Percentiles rank a stretch among this genome's conserved stretches.
phyloP scores from a whole-genome alignment of 2,888 invertebrate species.

The Brachypalpus laphriformis region DNA sequence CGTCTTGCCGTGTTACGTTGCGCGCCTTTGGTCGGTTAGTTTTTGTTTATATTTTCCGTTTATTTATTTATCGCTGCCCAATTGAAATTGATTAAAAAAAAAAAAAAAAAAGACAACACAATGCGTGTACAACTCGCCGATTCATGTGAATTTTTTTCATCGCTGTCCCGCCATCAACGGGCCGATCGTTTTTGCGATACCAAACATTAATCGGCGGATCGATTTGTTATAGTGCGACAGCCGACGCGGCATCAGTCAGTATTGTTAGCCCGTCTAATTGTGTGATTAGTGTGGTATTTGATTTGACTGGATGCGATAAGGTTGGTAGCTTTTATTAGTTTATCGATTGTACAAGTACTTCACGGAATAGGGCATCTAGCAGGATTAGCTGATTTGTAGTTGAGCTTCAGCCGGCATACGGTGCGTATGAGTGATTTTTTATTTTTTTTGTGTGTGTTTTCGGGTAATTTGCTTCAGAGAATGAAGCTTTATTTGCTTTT shows the following conservation, averaged over 20 bases:
- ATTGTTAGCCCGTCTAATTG: slow-evolving; percentile 6
- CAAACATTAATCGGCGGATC: slow-evolving; percentile 34
- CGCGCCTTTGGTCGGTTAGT: neutral
- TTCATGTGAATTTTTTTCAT: slow-evolving; percentile 25
- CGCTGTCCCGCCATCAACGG: neutral
- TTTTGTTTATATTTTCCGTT: slow-evolving; percentile 22
- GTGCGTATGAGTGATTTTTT: slow-evolving; percentile 61
- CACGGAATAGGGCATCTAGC: neutral
- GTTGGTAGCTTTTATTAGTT: slow-evolving; percentile 23
- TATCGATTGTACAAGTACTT: slow-evolving; percentile 45
- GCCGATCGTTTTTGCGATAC: neutral
- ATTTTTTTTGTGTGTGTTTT: neutral
- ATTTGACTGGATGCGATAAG: slow-evolving; percentile 30
- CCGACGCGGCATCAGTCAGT: neutral
- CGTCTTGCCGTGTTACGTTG: slow-evolving; percentile 4
- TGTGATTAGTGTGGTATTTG: slow-evolving; percentile 36
- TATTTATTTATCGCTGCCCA: slow-evolving; percentile 32
- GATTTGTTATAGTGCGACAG: slow-evolving; percentile 36
- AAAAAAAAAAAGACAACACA: neutral
- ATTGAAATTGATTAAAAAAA: slow-evolving; percentile 52
- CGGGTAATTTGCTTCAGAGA: neutral
- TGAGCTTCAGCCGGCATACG: slow-evolving; percentile 51
- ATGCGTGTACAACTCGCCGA: slow-evolving; percentile 33
- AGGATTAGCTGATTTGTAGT: slow-evolving; percentile 28
- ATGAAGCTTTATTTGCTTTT: neutral